Evolutionary conservation across 2,888 invertebrate genomes (phyloP).

Genomic region (Flabesymbios commensalis): DNA sequence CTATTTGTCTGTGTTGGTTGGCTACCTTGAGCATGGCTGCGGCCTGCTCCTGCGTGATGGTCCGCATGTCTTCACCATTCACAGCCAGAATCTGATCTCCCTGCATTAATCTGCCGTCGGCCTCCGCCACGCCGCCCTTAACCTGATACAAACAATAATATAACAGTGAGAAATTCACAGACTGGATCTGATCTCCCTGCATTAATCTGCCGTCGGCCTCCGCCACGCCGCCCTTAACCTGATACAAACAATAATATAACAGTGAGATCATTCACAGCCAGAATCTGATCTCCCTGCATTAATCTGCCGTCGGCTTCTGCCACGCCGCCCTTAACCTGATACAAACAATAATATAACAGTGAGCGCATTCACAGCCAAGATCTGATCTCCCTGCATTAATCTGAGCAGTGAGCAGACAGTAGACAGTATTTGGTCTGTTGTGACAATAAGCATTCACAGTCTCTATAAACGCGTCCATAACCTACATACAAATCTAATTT

Average conservation of each 20-base stretch:
- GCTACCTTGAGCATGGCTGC: conserved; percentile 83
- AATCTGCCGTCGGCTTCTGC: conserved; percentile 85
- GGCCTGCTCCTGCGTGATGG: conserved; percentile 75
- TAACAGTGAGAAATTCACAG: conserved; percentile 69
- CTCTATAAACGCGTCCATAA: no score
- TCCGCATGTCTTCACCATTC: conserved; percentile 77
- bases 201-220: conserved; percentile 83
- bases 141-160: conserved; percentile 66
- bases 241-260: conserved; percentile 24
- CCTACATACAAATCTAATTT: no score
- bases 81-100: conserved; percentile 90
- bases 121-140: conserved; percentile 81
- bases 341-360: neutral
- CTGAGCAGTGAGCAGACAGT: no score
- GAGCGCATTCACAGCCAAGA: conserved; percentile 87
- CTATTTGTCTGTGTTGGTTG: no score
- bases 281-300: conserved; percentile 87
- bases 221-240: conserved; percentile 88
- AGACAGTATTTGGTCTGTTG: no score
- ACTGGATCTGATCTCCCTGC: conserved; percentile 86
- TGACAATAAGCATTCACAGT: no score
- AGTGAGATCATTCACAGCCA: conserved; percentile 75
- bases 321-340: conserved; percentile 82
- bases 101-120: conserved; percentile 86
- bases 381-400: conserved; percentile 88